Evolutionary conservation across 2,113 vertebrate species (phyloP).

Genomic region (Ariopsis seemanni): DNA sequence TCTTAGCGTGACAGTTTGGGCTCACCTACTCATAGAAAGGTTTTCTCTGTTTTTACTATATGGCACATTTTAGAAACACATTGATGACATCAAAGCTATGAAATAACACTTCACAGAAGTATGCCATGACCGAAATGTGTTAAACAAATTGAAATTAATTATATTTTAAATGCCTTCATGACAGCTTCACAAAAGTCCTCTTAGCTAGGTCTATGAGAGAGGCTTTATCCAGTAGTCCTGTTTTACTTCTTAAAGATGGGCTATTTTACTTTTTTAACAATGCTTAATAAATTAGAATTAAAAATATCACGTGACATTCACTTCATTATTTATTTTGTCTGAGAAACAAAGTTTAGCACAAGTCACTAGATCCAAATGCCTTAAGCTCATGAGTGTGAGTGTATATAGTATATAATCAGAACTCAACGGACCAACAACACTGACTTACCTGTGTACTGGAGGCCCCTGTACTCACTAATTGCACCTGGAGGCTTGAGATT

Average conservation of each 20-base stretch:
- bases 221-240: neutral
- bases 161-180: neutral
- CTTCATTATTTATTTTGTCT: neutral
- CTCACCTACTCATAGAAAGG: neutral
- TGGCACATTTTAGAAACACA: neutral
- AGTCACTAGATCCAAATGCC: neutral
- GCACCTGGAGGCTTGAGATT: slow-evolving; percentile 98
- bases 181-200: neutral
- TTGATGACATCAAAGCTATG: neutral
- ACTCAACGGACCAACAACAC: slow-evolving; percentile 28
- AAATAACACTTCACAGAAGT: neutral
- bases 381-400: neutral
- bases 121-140: neutral
- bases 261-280: neutral
- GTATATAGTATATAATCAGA: neutral
- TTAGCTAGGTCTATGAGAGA: too few relatives aligned
- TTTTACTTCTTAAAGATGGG: too few relatives aligned
- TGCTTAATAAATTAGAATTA: neutral
- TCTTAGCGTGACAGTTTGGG: neutral
- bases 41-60: neutral
- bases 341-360: neutral
- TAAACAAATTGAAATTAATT: neutral
- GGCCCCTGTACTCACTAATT: slow-evolving; percentile 96
- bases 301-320: neutral
- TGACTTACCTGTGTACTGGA: slow-evolving; percentile 94